A percentile compares a stretch with the other conserved stretches of the same genome.
These are phyloP conservation scores for Polypterus bichir DNA, from an alignment of 2,113 vertebrate genomes.

Conservation along the genomic window DNA sequence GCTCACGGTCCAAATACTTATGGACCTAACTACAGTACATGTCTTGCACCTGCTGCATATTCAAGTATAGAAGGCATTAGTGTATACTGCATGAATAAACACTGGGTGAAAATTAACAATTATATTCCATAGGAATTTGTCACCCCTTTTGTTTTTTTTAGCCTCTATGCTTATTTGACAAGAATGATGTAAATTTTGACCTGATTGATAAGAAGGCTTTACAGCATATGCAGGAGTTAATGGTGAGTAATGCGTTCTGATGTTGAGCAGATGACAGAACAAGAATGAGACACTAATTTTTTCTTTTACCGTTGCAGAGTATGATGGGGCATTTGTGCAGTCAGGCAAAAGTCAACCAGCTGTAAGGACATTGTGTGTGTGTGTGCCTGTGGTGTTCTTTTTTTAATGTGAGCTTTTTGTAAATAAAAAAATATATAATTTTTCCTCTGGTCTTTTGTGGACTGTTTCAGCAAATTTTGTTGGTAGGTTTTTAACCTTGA, in stretches of 20 bases:
- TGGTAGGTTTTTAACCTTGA: no score
- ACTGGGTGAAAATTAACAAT: no score
- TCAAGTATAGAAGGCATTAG: no score
- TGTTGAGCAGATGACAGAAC: no score
- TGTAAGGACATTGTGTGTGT: neutral
- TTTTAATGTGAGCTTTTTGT: neutral
- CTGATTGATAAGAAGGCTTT: neutral
- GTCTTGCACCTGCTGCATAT: no score
- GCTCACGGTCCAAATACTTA: no score
- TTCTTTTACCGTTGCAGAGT: constrained; percentile 3
- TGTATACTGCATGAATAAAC: no score
- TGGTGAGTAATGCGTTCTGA: neutral
- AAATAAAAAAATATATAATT: neutral
- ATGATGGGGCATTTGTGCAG: constrained; percentile 17
- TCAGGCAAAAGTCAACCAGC: constrained; percentile 1
- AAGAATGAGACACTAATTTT: no score
- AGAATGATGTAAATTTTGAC: neutral
- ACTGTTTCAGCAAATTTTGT: neutral
- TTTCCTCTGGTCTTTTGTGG: neutral
- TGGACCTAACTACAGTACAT: no score
- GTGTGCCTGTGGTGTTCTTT: neutral
- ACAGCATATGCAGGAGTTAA: neutral
- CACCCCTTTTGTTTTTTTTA: neutral
- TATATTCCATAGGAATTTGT: no score
- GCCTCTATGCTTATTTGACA: neutral